Conservation (phyloP, 2,113 vertebrate species). For the Acanthisitta chloris region DNA sequence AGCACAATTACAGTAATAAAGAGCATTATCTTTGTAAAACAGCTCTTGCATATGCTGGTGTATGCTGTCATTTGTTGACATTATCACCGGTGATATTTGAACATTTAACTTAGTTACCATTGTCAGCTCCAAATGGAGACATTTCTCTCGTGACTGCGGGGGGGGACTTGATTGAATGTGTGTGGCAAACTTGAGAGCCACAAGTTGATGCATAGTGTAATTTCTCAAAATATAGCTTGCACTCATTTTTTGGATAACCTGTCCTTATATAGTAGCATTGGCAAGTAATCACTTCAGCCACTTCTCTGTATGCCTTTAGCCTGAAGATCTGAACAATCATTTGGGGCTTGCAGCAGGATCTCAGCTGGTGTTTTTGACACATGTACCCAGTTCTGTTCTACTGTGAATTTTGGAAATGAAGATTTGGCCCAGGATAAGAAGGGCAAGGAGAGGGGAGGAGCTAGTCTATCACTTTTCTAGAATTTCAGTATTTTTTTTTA, state of each 20-base stretch:
- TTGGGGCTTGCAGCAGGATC: not conserved
- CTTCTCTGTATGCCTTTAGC: not conserved
- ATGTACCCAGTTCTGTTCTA: not conserved
- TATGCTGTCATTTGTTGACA: not conserved
- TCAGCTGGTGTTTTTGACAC: not conserved
- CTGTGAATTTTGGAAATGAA: not conserved
- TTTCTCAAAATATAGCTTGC: not conserved
- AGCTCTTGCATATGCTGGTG: not conserved
- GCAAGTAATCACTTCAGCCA: not conserved
- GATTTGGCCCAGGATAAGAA: not conserved
- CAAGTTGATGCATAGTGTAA: not conserved
- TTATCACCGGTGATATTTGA: not conserved
- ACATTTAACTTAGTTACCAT: not conserved
- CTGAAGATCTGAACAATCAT: not conserved
- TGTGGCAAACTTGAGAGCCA: not conserved
- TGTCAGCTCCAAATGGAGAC: not conserved
- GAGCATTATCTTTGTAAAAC: not conserved
- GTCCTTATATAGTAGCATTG: not conserved
- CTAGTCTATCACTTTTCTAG: not conserved
- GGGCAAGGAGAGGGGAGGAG: fast-evolving
- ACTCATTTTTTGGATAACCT: not conserved
- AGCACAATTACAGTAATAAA: not conserved
- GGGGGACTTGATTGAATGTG: not conserved
- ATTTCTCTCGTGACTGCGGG: not conserved
- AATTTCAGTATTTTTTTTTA: not conserved